phyloP scores from a whole-genome alignment of 2,113 vertebrate genomes.

The Orientallactaga bullata region DNA sequence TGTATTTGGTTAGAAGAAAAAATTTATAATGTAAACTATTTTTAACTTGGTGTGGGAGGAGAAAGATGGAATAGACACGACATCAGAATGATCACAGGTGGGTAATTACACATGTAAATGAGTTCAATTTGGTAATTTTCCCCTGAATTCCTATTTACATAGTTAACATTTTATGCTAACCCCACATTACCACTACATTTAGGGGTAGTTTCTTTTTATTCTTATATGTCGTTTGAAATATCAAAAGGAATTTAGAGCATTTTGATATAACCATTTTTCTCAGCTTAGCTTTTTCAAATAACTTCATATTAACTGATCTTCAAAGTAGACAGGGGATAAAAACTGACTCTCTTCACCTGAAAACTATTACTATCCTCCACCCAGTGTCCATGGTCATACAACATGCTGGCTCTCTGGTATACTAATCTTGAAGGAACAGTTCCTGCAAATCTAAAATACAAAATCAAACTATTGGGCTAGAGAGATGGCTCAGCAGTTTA shows the following conservation, averaged over 20 bases:
- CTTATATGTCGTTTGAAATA: slow-evolving; percentile 45
- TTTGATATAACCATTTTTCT: background rate
- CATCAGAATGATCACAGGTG: slow-evolving; percentile 60
- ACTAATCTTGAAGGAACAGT: background rate
- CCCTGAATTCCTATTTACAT: slow-evolving; percentile 21
- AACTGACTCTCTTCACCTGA: background rate
- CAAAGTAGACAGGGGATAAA: background rate
- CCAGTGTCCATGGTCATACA: background rate
- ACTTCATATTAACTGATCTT: background rate
- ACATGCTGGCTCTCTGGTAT: background rate
- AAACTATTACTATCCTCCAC: background rate
- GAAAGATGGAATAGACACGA: background rate
- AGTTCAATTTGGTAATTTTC: slow-evolving; percentile 7
- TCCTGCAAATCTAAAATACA: slow-evolving; percentile 3
- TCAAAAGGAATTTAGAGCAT: slow-evolving; percentile 25
- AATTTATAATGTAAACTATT: slow-evolving; percentile 57
- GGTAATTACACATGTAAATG: slow-evolving; percentile 62
- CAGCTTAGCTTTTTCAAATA: background rate
- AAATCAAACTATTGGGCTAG: background rate
- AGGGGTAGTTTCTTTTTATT: background rate
- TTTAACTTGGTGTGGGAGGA: slow-evolving; percentile 70
- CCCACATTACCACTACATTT: background rate
- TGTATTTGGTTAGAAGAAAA: slow-evolving; percentile 28
- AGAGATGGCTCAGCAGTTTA: too few species aligned
- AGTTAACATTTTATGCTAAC: background rate